These are phyloP conservation scores for Raja brachyura DNA, from an alignment of 2,113 vertebrate species.

Conservation along the genomic window DNA sequence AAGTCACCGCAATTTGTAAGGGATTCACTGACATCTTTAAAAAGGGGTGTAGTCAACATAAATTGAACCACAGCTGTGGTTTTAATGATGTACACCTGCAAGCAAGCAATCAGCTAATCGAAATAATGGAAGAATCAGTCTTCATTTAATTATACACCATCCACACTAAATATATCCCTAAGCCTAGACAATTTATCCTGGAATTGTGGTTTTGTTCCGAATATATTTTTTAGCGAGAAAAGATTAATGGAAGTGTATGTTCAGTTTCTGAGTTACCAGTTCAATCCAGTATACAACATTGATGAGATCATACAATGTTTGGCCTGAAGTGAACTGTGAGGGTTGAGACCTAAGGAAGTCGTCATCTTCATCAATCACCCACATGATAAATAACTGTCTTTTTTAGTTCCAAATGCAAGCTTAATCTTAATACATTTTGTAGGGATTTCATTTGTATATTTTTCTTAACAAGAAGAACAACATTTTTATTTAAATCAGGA, in stretches of 20 bases:
- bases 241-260: not conserved
- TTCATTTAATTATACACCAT: slow-evolving; percentile 34
- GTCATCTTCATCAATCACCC: not conserved
- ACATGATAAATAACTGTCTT: not conserved
- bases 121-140: slow-evolving; percentile 15
- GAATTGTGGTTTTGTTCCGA: not conserved
- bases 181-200: not conserved
- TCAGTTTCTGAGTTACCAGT: not conserved
- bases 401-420: not conserved
- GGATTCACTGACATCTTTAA: not conserved
- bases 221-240: not conserved
- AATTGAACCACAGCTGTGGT: slow-evolving; percentile 11
- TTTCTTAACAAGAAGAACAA: not conserved
- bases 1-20: not conserved
- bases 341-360: not conserved
- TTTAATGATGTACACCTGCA: slow-evolving; percentile 25
- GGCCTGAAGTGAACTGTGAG: not conserved
- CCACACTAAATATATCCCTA: slow-evolving; percentile 12
- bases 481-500: not conserved
- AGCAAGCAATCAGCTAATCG: slow-evolving; percentile 21
- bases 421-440: not conserved
- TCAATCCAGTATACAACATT: not conserved
- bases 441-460: not conserved
- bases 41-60: not conserved
- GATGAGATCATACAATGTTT: not conserved